A percentile compares a stretch with the other conserved stretches of the same genome.
Conservation (phyloP, 2,113 vertebrate species). For the Scortum barcoo region DNA sequence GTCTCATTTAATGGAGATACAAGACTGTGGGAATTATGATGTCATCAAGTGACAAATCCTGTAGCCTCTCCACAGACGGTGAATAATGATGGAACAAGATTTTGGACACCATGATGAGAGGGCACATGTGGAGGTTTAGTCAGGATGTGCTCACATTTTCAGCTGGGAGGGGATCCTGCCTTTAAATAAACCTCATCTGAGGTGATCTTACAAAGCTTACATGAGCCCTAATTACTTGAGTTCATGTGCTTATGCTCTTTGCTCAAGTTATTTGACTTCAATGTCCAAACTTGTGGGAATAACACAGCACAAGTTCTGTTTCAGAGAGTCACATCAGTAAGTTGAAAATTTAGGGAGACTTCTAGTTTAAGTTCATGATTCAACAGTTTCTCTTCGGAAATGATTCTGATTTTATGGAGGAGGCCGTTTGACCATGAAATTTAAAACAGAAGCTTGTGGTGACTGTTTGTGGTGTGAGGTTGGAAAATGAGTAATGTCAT, state of each 20-base stretch:
- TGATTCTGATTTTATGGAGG: neutral
- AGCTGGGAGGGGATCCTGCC: neutral
- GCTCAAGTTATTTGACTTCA: neutral
- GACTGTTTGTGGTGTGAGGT: slow-evolving; percentile 11
- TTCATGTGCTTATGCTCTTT: neutral
- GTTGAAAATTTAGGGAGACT: neutral
- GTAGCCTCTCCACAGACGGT: neutral
- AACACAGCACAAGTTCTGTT: neutral
- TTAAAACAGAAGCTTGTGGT: neutral
- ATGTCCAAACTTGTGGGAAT: neutral
- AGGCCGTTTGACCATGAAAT: neutral
- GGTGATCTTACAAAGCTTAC: neutral
- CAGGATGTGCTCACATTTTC: neutral
- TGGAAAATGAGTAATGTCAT: slow-evolving; percentile 13
- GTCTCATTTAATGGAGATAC: neutral
- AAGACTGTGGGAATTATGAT: slow-evolving; percentile 7
- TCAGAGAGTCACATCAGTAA: neutral
- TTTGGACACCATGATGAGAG: neutral
- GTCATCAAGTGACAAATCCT: neutral
- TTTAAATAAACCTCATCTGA: neutral
- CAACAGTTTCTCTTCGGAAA: neutral
- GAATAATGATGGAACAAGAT: neutral
- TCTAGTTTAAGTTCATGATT: neutral
- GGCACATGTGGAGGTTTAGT: neutral
- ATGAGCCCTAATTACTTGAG: neutral